Base-by-base conservation (phyloP, 2,888 invertebrate genomes). In the Keiferia lycopersicella region DNA sequence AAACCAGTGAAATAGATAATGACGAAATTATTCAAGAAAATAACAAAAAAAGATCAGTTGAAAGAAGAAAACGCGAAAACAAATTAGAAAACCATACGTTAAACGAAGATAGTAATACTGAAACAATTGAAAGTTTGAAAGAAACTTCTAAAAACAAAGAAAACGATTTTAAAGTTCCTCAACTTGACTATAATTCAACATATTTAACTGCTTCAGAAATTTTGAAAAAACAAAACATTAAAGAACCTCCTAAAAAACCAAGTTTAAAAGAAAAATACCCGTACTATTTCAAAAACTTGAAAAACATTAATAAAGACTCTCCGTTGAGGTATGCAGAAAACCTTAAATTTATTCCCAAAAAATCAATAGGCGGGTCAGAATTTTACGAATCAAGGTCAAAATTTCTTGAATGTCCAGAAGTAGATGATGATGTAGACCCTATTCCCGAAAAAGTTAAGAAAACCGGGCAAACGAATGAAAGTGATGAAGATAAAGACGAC, bases 291-390 rank as follows among this genome's bases (percentile, higher is more conserved):
- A 84, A 88, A 70, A 81, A 84, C 18, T 41, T 80, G 1, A 81
- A 78, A 63, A 68, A 73, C 16, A 68, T 94, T 0, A 84, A 92
- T 62, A 88, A 85, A 71, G 81, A 94, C 72, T 95, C 95, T 0
- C 94, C 95, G 0, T 77, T 96, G 22, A 89, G 93, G 45, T 96
- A 96, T 74, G 93, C 95, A 0, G 93, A 94, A 76, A 93, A 95
- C 83, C 87, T 95, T 0, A 82, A 87, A 64, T 87, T 92, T 8
- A 92, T 95, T 30, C 96, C 96, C 0, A 84, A 82, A 38, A 96
- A 96, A 83, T 91, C 92, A 0, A 84, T 86, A 11, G 94, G 94
- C n/a, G 93, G 94, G 12, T 93, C 95, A 76, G 94, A 95, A 65
- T 96, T 96, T 83, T 96, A 96, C 72, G 93, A 94, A 66, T 94